Base-by-base conservation (phyloP, 2,113 vertebrate genomes). In the Petroica traversi region DNA sequence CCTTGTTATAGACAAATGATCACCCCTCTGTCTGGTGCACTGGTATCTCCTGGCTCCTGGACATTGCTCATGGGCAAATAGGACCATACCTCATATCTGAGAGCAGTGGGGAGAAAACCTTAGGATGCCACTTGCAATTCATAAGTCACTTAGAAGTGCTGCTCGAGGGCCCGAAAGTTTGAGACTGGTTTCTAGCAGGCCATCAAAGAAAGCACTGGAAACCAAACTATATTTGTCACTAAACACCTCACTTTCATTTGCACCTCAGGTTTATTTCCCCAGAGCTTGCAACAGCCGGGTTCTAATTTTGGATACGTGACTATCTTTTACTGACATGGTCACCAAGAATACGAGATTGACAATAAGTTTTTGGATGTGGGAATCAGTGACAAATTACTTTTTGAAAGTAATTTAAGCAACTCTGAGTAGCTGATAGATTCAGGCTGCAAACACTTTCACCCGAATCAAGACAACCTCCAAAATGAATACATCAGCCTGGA, bases 371-470 rank as follows among this genome's bases (percentile, higher is more conserved):
- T 96, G 92, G 87, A 90, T 96, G 81, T 89, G 82, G 85, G 88
- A 94, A 94, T 96, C 89, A 59, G 72, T 15, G 51, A 90, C 87
- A 96, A 96, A 94, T 94, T 97, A 95, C 92, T 94, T 96, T 94
- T 93, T 95, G 82, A 93, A 96, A 96, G 92, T 95, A 96, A 95
- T 94, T 96, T 94, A 81, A 89, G 82, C 54, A 71, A 7, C 89
- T 80, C 63, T 77, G 82, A 92, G 71, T 63, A 74, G 83, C 83
- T 89, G 72, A 89, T 89, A 89, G 83, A 89, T 93, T 96, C 85
- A 63, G 79, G 68, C 75, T 19, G 28, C 78, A 88, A 88, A 88
- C 61, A 59, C 46, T 92, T 92, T 92, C 48, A 71, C 67, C 57
- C 74, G 82, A 80, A 88, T 88, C 78, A 76, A 93, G 92, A 80